phyloP scores from a whole-genome alignment of 2,797 vertebrate species.

The Pipistrellus nathusii region DNA sequence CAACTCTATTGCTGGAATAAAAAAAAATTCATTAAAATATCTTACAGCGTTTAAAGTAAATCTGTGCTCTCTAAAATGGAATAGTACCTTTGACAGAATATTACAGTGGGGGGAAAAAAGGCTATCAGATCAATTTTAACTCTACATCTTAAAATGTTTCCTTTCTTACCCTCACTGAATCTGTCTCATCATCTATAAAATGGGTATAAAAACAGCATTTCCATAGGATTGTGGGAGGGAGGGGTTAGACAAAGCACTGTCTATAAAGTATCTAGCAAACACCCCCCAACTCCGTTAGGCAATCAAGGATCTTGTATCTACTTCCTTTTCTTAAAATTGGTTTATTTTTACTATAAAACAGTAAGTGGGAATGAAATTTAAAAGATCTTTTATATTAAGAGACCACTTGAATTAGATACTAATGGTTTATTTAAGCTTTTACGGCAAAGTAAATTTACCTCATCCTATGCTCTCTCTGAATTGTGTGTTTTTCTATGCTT shows the following conservation, averaged over 20 bases:
- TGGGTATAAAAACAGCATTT: not conserved
- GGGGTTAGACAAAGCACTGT: not conserved
- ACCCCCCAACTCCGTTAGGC: not conserved
- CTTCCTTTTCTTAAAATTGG: not conserved
- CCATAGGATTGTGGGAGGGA: not conserved
- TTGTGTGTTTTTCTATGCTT: not conserved
- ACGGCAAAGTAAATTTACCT: not conserved
- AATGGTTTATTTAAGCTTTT: not conserved
- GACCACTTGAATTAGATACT: not conserved
- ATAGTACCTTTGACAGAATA: not conserved
- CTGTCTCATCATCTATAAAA: not conserved
- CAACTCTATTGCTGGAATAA: not conserved
- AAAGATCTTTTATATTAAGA: not conserved
- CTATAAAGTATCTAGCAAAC: not conserved
- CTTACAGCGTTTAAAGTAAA: not conserved
- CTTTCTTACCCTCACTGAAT: not conserved
- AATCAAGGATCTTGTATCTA: not conserved
- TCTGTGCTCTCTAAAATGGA: not conserved
- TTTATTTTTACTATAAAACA: not conserved
- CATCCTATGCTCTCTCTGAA: not conserved
- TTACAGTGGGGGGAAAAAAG: not conserved
- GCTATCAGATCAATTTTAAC: not conserved
- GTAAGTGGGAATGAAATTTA: not conserved
- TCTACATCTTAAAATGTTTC: not conserved
- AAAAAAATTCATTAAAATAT: not conserved